phyloP scores from a whole-genome alignment of 2,113 vertebrate species.

The Amia ocellicauda region DNA sequence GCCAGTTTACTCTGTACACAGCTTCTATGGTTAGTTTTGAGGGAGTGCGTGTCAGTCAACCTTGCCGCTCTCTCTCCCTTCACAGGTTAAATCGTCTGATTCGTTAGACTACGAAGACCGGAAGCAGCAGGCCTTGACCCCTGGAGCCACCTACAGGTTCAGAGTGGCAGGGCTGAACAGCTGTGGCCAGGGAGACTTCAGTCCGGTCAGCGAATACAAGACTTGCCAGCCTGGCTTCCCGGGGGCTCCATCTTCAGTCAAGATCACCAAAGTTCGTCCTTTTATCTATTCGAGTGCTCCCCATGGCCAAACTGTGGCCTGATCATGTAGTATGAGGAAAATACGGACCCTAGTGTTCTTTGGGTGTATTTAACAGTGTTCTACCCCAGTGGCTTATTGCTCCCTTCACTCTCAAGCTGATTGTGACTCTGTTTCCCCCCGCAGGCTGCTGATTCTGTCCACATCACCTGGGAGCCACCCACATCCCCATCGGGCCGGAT shows the following conservation, averaged over 20 bases:
- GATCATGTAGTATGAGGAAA: too few relatives aligned
- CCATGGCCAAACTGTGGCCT: too few relatives aligned
- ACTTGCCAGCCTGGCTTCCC: conserved; percentile 95
- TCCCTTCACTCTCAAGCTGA: too few relatives aligned
- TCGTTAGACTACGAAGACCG: conserved; percentile 75
- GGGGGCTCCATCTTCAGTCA: conserved; percentile 93
- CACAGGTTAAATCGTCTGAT: conserved; percentile 67
- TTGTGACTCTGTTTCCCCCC: not conserved
- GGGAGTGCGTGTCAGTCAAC: too few relatives aligned
- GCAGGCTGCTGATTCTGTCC: conserved; percentile 83
- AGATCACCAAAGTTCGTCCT: conserved; percentile 86
- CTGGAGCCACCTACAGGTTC: conserved; percentile 87
- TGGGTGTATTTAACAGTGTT: not conserved
- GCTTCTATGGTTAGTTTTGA: too few relatives aligned
- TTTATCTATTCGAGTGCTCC: too few relatives aligned
- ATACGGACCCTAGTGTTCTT: too few relatives aligned
- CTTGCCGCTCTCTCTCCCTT: too few relatives aligned
- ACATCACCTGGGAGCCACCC: conserved; percentile 97
- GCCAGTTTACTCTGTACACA: too few relatives aligned
- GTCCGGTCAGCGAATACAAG: conserved; percentile 89
- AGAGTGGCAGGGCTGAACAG: conserved; percentile 90
- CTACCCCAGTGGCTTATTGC: too few relatives aligned
- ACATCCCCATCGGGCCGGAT: conserved; percentile 88
- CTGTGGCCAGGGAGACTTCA: conserved; percentile 85
- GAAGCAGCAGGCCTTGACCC: conserved; percentile 77